Conservation (phyloP, 2,797 vertebrate species). For the Lagocephalus sceleratus region DNA sequence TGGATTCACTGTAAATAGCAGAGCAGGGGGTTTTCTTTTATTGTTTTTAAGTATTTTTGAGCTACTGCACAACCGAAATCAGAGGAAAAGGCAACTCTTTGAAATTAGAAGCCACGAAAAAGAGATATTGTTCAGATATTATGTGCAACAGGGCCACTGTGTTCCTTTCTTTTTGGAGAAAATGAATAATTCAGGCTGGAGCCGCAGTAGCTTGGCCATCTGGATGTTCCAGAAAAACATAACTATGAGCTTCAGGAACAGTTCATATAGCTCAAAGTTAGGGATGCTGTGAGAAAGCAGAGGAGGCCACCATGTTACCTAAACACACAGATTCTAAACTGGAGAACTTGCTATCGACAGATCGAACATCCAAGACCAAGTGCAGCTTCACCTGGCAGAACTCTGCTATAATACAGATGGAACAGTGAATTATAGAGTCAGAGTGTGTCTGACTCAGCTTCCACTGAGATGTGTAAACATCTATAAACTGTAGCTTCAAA, state of each 20-base stretch:
- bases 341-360: no score
- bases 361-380: not conserved
- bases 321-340: not conserved
- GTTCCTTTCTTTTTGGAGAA: not conserved
- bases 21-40: no score
- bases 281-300: not conserved
- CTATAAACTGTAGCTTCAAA: no score
- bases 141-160: constrained; percentile 4
- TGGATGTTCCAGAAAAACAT: constrained; percentile 8
- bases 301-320: not conserved
- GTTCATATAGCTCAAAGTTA: not conserved
- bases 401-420: not conserved
- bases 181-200: constrained; percentile 36
- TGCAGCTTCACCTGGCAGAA: constrained; percentile 6
- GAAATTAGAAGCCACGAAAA: not conserved
- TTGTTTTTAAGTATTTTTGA: no score
- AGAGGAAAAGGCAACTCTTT: not conserved
- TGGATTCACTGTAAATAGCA: no score
- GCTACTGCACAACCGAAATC: no score
- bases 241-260: not conserved
- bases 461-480: not conserved
- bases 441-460: constrained; percentile 23
- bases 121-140: not conserved
- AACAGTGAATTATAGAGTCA: constrained; percentile 8
- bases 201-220: constrained; percentile 29